Evolutionary conservation across 2,888 invertebrate genomes (phyloP).

Genomic region (Parascotia fuliginaria): DNA sequence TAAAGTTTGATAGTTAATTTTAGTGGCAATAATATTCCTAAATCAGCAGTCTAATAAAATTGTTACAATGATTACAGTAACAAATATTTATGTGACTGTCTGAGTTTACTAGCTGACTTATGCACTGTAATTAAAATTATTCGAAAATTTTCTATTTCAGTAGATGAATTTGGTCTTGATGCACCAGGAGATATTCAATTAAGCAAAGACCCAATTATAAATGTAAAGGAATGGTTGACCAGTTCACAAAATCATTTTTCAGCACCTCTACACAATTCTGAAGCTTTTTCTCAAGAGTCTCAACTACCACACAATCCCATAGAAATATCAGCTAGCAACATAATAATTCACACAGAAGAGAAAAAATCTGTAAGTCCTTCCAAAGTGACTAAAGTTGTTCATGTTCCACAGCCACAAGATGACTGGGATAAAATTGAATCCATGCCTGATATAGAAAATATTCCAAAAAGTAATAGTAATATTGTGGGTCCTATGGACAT

Average conservation of each 20-base stretch:
- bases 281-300: slow-evolving; percentile 53
- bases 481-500: slow-evolving; percentile 62
- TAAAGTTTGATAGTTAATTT: too few species aligned
- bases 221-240: slow-evolving; percentile 74
- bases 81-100: too few species aligned
- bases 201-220: slow-evolving; percentile 59
- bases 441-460: slow-evolving; percentile 60
- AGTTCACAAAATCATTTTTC: slow-evolving; percentile 78
- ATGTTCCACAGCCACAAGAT: slow-evolving; percentile 61
- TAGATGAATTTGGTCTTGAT: slow-evolving; percentile 61
- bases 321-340: slow-evolving; percentile 58
- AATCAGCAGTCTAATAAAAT: too few species aligned
- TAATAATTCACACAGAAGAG: slow-evolving; percentile 60
- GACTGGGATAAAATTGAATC: slow-evolving; percentile 80
- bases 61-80: too few species aligned
- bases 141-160: slow-evolving; percentile 43
- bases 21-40: too few species aligned
- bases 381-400: slow-evolving; percentile 53
- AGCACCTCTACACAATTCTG: slow-evolving; percentile 56
- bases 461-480: slow-evolving; percentile 55
- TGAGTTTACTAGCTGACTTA: too few species aligned
- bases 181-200: slow-evolving; percentile 44
- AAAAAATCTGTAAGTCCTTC: slow-evolving; percentile 49
- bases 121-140: too few species aligned
- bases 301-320: slow-evolving; percentile 38